These are phyloP conservation scores for Peromyscus melanophrys DNA, from an alignment of 2,797 vertebrate species.

Conservation along the genomic window DNA sequence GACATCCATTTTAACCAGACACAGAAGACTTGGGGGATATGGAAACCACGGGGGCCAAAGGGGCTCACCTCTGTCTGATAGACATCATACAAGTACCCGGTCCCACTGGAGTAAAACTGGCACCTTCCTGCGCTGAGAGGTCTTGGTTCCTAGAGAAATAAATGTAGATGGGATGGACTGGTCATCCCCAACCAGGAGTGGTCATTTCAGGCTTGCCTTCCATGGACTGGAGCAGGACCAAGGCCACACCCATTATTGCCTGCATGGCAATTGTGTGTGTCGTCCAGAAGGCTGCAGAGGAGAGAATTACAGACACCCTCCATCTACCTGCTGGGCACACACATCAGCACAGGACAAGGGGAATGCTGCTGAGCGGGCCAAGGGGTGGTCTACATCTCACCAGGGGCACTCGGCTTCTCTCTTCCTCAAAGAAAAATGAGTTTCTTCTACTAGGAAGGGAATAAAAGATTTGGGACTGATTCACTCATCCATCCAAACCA, in stretches of 20 bases:
- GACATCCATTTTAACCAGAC: no score
- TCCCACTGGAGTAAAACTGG: slow-evolving; percentile 93
- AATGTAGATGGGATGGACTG: rapidly evolving
- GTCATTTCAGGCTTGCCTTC: background rate
- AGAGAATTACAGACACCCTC: no score
- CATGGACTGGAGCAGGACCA: background rate
- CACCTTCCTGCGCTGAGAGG: slow-evolving; percentile 94
- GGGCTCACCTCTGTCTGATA: slow-evolving; percentile 94
- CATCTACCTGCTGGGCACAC: background rate
- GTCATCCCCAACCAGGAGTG: background rate
- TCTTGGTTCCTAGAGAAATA: slow-evolving; percentile 92
- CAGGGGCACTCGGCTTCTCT: background rate
- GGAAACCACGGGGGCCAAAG: background rate
- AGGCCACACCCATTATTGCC: no score
- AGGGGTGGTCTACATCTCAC: background rate
- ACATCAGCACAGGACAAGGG: background rate
- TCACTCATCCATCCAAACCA: no score
- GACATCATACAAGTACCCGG: slow-evolving; percentile 92
- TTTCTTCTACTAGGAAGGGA: background rate
- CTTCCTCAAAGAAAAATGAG: background rate
- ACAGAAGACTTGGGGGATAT: background rate
- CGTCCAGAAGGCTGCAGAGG: background rate
- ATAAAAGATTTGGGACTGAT: background rate
- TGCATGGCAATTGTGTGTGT: background rate
- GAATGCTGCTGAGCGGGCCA: background rate